Conservation (phyloP, 2,113 vertebrate genomes). For the Arvicanthis niloticus region DNA sequence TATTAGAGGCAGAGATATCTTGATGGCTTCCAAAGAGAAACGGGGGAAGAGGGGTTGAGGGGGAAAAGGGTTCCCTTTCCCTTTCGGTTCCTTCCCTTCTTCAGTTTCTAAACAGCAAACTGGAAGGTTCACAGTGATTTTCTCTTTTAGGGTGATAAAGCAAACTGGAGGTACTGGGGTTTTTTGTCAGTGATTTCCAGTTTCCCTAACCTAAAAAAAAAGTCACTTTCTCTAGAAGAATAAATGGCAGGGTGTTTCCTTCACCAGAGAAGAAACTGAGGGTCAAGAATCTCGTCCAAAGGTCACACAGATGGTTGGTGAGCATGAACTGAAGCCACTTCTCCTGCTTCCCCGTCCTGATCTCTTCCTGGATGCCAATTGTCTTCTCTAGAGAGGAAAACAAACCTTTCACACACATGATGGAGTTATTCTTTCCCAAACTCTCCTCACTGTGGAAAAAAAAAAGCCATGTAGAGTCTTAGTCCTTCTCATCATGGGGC, state of each 20-base stretch:
- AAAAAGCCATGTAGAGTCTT: not conserved
- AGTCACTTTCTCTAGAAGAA: not conserved
- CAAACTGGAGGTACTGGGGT: conserved; percentile 39
- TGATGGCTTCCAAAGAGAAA: conserved; percentile 78
- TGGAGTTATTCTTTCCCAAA: not conserved
- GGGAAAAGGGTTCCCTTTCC: too few relatives aligned
- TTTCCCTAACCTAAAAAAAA: conserved; percentile 21
- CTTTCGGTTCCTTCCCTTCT: conserved; percentile 6
- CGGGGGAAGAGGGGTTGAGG: not conserved
- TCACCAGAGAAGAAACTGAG: not conserved
- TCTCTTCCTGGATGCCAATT: not conserved
- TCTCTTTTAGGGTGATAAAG: conserved; percentile 71
- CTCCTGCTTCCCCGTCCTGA: not conserved
- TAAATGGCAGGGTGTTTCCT: conserved; percentile 2
- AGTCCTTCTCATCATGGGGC: not conserved
- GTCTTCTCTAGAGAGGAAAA: not conserved
- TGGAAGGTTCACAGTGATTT: conserved; percentile 47
- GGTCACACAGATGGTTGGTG: not conserved
- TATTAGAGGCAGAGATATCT: conserved; percentile 78
- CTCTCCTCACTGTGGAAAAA: not conserved
- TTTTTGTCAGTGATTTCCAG: conserved; percentile 41
- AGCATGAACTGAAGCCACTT: not conserved
- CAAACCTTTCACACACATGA: not conserved
- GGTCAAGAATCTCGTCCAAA: not conserved
- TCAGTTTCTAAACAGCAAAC: conserved; percentile 56